Percentiles rank a stretch among this genome's conserved stretches.
These are phyloP conservation scores for Drosophila picticornis DNA, from an alignment of 2,888 invertebrate species.

Conservation along the genomic window DNA sequence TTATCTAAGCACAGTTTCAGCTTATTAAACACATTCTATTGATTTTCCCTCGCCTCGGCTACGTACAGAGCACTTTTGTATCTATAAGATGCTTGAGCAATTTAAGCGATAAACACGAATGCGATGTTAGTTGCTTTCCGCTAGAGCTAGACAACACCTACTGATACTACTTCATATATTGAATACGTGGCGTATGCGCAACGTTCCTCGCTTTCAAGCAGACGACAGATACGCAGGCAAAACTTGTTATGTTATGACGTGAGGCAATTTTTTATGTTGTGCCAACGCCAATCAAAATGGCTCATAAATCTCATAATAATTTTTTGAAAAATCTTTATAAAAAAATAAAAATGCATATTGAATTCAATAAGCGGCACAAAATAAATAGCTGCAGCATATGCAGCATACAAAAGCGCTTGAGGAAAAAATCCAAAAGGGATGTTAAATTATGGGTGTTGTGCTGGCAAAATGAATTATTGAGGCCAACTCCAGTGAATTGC, in stretches of 20 bases:
- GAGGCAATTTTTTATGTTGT: constrained; percentile 53
- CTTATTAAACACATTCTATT: constrained; percentile 69
- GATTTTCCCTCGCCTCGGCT: constrained; percentile 49
- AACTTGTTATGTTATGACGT: constrained; percentile 56
- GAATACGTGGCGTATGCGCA: constrained; percentile 48
- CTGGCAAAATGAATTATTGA: not conserved
- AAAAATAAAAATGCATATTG: constrained; percentile 33
- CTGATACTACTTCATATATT: constrained; percentile 1
- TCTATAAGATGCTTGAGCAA: constrained; percentile 60
- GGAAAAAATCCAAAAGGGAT: constrained; percentile 3
- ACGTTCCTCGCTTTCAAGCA: constrained; percentile 18
- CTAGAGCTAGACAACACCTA: constrained; percentile 31
- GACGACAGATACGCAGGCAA: constrained; percentile 42
- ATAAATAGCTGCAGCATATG: constrained; percentile 29
- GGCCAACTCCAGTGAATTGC: not conserved
- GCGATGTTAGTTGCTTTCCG: constrained; percentile 42
- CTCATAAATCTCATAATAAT: constrained; percentile 58
- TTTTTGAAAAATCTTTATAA: constrained; percentile 5
- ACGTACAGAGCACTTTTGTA: constrained; percentile 46
- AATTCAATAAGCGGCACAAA: constrained; percentile 42
- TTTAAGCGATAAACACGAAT: constrained; percentile 68
- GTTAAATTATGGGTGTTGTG: constrained; percentile 10
- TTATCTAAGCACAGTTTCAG: constrained; percentile 65
- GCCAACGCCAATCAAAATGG: constrained; percentile 44
- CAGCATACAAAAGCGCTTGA: constrained; percentile 12